Base-by-base conservation (phyloP, 2,113 vertebrate species). In the Dicrurus megarhynchus region DNA sequence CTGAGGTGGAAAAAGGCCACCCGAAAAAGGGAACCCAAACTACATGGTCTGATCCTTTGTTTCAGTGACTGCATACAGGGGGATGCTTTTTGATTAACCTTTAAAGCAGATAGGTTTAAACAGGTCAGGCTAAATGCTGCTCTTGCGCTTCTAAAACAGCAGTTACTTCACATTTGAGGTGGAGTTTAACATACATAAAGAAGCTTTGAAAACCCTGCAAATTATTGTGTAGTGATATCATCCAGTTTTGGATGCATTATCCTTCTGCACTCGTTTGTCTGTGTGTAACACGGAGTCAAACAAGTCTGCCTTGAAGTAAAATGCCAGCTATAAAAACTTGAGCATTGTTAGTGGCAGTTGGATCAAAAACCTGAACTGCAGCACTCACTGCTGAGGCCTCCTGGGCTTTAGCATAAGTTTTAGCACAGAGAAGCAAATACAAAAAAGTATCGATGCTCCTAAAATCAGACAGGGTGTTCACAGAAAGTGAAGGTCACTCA, bases 231-330 rank as follows among this genome's bases (percentile, higher is more conserved):
- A 59, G 49, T 1, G 1, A 3, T 41, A 53, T 49, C 7, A 30
- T 35, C 26, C 39, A 28, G 7, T 37, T 68, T 37, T 59, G 71
- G 27, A 52, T 32, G 21, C 44, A 68, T 93, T 46, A 60, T 37
- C 33, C 37, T 60, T 44, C 53, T 79, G 57, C 13, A 7, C 28
- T 53, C 33, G 2, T 42, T 85, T 39, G 3, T 55, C 61, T 87
- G 6, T 11, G 10, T 47, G 0, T 30, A 70, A 84, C 18, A 59
- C 0, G 0, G 20, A 84, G 28, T 52, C 11, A 76, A 56, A 67
- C 19, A 64, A 44, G 24, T 18, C 35, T 80, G 46, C 24, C 46
- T 60, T 53, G n/a, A 77, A 85, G 57, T 61, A 83, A 84, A 37
- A 71, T 18, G n/a, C 47, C 26, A 63, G 2, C 28, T 52, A 52